Percentiles rank a stretch among this genome's conserved stretches.
Evolutionary conservation across 2,797 vertebrate genomes (phyloP).

Genomic region (Anabacerthia variegaticeps): DNA sequence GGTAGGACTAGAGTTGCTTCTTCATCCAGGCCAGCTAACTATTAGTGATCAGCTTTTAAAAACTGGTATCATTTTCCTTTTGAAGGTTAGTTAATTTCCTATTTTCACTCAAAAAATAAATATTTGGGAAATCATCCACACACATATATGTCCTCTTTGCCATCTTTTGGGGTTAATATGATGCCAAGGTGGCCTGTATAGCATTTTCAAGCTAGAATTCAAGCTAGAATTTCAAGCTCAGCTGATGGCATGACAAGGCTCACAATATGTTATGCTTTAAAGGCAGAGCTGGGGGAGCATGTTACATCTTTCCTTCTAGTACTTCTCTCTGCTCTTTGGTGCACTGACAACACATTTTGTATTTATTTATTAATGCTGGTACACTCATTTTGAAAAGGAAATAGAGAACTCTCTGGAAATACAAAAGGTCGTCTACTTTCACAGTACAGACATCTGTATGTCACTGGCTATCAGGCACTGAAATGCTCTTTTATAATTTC

Average conservation of each 20-base stretch:
- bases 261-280: neutral
- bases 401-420: neutral
- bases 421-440: neutral
- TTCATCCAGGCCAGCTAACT: neutral
- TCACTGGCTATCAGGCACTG: neutral
- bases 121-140: neutral
- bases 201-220: neutral
- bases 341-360: neutral
- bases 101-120: neutral
- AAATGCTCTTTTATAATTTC: neutral
- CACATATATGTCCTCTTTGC: neutral
- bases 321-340: neutral
- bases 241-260: neutral
- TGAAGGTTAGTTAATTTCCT: neutral
- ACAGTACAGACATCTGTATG: neutral
- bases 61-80: neutral
- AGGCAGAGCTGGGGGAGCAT: neutral
- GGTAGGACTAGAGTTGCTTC: neutral
- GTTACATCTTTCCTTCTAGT: neutral
- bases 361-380: neutral
- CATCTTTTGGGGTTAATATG: neutral
- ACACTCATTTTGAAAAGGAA: neutral
- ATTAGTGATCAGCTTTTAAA: neutral
- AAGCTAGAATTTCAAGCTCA: neutral
- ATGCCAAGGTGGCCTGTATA: neutral